Evolutionary conservation across 2,797 vertebrate species (phyloP).

Genomic region (Pogoniulus pusillus): DNA sequence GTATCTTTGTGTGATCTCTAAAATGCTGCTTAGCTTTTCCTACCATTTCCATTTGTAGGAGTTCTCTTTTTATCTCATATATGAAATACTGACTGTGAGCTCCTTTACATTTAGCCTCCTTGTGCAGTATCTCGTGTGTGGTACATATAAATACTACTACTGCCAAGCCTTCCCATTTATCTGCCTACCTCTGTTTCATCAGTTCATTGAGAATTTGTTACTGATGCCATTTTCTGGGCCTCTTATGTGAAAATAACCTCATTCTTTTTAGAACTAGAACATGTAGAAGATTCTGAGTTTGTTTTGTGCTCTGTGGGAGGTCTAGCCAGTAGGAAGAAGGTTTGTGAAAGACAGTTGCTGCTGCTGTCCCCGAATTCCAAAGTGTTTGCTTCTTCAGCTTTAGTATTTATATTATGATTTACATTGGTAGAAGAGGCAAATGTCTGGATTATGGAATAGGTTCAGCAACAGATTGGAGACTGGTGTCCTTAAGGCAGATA

Average conservation of each 20-base stretch:
- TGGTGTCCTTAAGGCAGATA: neutral
- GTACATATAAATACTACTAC: neutral
- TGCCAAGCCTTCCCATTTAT: neutral
- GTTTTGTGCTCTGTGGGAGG: neutral
- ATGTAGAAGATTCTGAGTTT: neutral
- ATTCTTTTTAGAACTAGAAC: neutral
- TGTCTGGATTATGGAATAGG: neutral
- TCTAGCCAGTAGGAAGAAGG: neutral
- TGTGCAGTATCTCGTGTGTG: neutral
- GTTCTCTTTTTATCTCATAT: neutral
- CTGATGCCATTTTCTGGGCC: neutral
- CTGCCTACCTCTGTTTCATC: neutral
- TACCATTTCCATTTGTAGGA: neutral
- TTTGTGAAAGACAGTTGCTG: neutral
- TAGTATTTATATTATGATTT: conserved; percentile 8
- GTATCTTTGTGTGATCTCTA: neutral
- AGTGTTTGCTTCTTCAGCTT: conserved; percentile 7
- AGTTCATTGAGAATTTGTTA: neutral
- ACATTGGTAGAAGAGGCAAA: neutral
- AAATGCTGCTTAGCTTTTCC: neutral
- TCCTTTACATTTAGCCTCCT: neutral
- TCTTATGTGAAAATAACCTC: neutral
- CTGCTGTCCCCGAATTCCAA: neutral
- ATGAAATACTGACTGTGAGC: neutral
- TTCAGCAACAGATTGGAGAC: neutral